Percentiles rank a stretch among this genome's conserved stretches.
Conservation (phyloP, 1,140 invertebrate species). For the Calosoma granatense region DNA sequence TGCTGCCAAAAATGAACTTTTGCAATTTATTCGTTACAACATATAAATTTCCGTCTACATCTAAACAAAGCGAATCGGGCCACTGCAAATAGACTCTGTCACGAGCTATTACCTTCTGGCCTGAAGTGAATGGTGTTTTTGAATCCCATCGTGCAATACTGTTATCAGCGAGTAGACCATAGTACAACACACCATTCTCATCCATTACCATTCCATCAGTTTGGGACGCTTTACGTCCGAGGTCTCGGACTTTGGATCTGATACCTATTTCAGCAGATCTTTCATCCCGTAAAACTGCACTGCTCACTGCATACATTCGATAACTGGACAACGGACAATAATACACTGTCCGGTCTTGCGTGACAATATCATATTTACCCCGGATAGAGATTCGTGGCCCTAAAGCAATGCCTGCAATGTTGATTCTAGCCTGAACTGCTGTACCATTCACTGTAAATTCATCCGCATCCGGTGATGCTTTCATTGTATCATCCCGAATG, state of each 20-base stretch:
- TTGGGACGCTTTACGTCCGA: conserved; percentile 51
- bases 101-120: conserved; percentile 47
- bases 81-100: conserved; percentile 57
- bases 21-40: conserved; percentile 55
- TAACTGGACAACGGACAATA: conserved; percentile 54
- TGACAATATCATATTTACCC: conserved; percentile 24
- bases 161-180: conserved; percentile 51
- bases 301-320: conserved; percentile 48
- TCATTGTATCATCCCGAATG: conserved; percentile 52
- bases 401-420: conserved; percentile 56
- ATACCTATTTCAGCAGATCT: conserved; percentile 27
- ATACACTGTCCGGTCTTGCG: conserved; percentile 44
- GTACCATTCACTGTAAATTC: conserved; percentile 47
- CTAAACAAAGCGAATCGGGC: conserved; percentile 60
- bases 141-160: conserved; percentile 58
- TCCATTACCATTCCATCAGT: conserved; percentile 63
- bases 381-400: conserved; percentile 39
- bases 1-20: conserved; percentile 35
- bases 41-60: conserved; percentile 50
- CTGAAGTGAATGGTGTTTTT: conserved; percentile 30
- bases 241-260: conserved; percentile 35
- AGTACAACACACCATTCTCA: conserved; percentile 50
- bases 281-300: conserved; percentile 43
- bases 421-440: conserved; percentile 38
- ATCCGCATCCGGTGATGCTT: conserved; percentile 41